phyloP scores from a whole-genome alignment of 2,797 vertebrate species.

The Danio jaintianensis region DNA sequence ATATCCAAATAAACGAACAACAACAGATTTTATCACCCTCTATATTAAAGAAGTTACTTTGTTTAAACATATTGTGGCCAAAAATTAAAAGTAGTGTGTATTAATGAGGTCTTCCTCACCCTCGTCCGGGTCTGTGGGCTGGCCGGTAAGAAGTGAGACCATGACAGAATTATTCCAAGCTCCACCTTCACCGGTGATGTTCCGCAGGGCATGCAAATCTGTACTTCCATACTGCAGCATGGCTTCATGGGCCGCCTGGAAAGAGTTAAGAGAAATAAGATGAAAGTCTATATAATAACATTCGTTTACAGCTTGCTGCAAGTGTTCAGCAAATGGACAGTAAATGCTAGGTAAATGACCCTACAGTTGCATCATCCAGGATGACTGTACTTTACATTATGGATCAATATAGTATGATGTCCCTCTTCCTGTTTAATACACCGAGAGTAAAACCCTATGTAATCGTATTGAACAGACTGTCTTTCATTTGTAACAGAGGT shows the following conservation, averaged over 20 bases:
- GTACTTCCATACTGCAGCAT: slow-evolving; percentile 94
- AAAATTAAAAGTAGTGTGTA: background rate
- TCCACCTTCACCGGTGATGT: slow-evolving; percentile 91
- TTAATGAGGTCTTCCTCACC: slow-evolving; percentile 73
- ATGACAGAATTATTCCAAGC: slow-evolving; percentile 95
- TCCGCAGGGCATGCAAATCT: slow-evolving; percentile 92
- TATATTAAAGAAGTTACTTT: background rate
- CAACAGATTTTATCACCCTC: background rate
- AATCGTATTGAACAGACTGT: background rate
- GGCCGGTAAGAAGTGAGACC: slow-evolving; percentile 88
- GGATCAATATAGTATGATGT: background rate
- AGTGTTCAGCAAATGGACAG: background rate
- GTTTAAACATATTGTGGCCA: background rate
- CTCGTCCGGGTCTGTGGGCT: slow-evolving; percentile 88
- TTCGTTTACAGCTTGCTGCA: background rate
- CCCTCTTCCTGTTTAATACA: background rate
- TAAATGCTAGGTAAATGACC: background rate
- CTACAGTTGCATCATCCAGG: background rate
- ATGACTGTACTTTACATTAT: background rate
- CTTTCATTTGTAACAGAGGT: background rate
- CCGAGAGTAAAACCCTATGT: background rate
- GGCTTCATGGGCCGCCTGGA: slow-evolving; percentile 90
- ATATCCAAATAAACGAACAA: background rate
- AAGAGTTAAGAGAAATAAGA: slow-evolving; percentile 23
- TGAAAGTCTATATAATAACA: background rate